Base-by-base conservation (phyloP, 2,113 vertebrate genomes). In the Excalfactoria chinensis region DNA sequence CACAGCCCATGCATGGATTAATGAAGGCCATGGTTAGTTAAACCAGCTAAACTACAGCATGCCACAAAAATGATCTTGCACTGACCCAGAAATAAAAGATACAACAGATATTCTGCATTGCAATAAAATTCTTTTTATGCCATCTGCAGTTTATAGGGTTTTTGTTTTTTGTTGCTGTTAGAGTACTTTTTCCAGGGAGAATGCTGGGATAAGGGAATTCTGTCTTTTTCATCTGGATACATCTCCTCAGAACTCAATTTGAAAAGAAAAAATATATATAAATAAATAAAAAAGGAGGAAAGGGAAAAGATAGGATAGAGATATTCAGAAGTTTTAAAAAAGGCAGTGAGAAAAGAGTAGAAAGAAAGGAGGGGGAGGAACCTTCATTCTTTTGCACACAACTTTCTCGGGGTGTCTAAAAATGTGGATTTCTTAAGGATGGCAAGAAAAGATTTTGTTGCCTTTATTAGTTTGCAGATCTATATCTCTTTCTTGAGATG, bases 381-480 rank as follows among this genome's bases (percentile, higher is more conserved):
- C 90, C 62, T 97, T 98, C 98, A 99, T 98, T 99, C 98, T 98
- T 99, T 98, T 97, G 96, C 97, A 99, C 99, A 99, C 99, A 99
- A 99, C 99, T 99, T 99, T 99, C 98, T 99, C 98, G 95, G 98
- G 96, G 98, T 83, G 51, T 91, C 44, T 44, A 9, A 95, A 84
- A 85, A 95, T 44, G 51, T 80, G 84, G 51, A 86, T 91, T 96
- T 55, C 82, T 95, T 77, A 86, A 97, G 97, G 98, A 99, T 99
- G 99, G 99, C 99, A 99, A 98, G 98, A 99, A 99, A 99, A 98
- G 98, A 99, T 99, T 99, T 99, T 99, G 98, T 99, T 99, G 99
- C 98, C 98, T 98, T 98, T 97, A 92, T 98, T 98, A 98, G 90
- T 98, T 96, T 98, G 97, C 97, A 98, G 97, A 98, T 98, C 95